These are phyloP conservation scores for Pteria penguin DNA, from an alignment of 2,888 invertebrate species.

Conservation along the genomic window DNA sequence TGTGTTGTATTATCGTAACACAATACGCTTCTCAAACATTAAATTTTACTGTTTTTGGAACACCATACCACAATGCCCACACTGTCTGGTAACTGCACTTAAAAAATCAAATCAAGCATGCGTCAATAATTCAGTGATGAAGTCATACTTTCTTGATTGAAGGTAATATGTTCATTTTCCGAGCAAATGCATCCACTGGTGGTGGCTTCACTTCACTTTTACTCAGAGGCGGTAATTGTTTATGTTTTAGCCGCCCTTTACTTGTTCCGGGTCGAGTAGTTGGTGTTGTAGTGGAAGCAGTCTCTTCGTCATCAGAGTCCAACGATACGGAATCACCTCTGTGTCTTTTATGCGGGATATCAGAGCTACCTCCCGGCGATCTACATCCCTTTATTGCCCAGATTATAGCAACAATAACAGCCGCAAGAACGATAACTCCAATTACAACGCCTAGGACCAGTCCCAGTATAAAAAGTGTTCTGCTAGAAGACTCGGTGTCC, in stretches of 20 bases:
- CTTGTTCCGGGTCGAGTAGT: background rate
- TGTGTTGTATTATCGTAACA: no score
- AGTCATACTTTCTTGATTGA: background rate
- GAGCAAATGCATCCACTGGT: background rate
- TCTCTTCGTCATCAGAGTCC: no score
- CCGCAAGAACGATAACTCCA: slow-evolving; percentile 16
- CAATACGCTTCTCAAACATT: no score
- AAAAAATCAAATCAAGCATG: no score
- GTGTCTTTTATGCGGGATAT: slow-evolving; percentile 11
- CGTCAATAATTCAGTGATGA: background rate
- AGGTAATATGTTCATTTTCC: background rate
- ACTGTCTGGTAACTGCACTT: no score
- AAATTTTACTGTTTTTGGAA: no score
- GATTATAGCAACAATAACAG: background rate
- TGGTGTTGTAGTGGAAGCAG: no score
- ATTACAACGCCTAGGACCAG: slow-evolving; percentile 24
- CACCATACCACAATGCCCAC: no score
- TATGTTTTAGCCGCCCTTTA: background rate
- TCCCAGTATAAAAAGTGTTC: slow-evolving; percentile 4
- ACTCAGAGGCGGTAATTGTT: background rate
- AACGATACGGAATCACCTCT: background rate
- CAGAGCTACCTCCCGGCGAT: background rate
- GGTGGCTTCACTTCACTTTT: background rate
- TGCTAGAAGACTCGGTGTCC: no score
- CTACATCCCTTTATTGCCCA: slow-evolving; percentile 11